Conservation (phyloP, 2,113 vertebrate species). For the Thomomys bottae region DNA sequence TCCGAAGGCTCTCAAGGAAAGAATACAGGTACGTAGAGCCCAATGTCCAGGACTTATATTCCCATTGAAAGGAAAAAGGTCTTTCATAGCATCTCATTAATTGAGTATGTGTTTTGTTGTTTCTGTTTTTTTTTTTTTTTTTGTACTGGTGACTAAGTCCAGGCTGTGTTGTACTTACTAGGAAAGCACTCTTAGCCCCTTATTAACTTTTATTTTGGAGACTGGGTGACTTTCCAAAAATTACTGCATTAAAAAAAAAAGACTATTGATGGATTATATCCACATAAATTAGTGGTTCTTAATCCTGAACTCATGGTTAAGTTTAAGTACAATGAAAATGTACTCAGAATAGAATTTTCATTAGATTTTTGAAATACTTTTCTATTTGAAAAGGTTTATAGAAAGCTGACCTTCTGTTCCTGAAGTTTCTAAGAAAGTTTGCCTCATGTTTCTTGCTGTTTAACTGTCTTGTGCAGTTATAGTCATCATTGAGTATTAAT, state of each 20-base stretch:
- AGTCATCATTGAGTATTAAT: background rate
- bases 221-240: background rate
- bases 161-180: too few relatives aligned
- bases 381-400: conserved; percentile 1
- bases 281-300: background rate
- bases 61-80: background rate
- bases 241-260: conserved; percentile 25
- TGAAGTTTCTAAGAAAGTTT: background rate
- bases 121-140: too few relatives aligned
- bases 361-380: background rate
- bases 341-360: conserved; percentile 11
- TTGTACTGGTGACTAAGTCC: too few relatives aligned
- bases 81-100: background rate
- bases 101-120: too few relatives aligned
- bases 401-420: background rate
- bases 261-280: background rate
- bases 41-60: background rate
- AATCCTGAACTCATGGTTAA: background rate
- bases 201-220: too few relatives aligned
- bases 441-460: background rate
- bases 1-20: conserved; percentile 97
- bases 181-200: too few relatives aligned
- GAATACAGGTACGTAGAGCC: conserved; percentile 91
- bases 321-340: background rate
- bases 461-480: background rate